phyloP scores from a whole-genome alignment of 2,888 invertebrate species.

The Dorcus parallelipipedus region DNA sequence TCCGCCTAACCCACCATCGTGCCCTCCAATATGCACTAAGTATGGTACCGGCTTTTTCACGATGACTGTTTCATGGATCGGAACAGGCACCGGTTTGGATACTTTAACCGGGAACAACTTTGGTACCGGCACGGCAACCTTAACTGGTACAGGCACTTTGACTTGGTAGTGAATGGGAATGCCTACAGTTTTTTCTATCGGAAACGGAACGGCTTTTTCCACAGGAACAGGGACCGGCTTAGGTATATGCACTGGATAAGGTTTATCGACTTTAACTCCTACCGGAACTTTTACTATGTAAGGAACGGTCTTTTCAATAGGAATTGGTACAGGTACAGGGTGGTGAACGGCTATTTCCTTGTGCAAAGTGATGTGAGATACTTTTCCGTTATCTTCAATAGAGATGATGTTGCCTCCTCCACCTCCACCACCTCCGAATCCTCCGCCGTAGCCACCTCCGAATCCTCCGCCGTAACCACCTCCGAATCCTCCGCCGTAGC shows the following conservation, averaged over 20 bases:
- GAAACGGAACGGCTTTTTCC: constrained; percentile 14
- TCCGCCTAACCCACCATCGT: constrained; percentile 2
- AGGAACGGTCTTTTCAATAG: constrained; percentile 12
- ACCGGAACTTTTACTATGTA: constrained; percentile 13
- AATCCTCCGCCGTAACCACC: not conserved
- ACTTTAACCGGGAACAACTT: constrained; percentile 16
- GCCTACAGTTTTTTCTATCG: constrained; percentile 11
- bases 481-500: constrained; percentile 4
- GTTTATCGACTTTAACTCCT: constrained; percentile 11
- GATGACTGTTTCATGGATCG: constrained; percentile 10
- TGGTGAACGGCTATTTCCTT: constrained; percentile 13
- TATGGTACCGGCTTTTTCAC: constrained; percentile 12
- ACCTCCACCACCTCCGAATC: constrained; percentile 6
- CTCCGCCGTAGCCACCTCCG: constrained; percentile 3
- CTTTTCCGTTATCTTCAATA: constrained; percentile 13
- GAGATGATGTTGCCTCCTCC: constrained; percentile 13
- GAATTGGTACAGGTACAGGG: constrained; percentile 10
- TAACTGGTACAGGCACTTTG: constrained; percentile 13
- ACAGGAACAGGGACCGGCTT: constrained; percentile 10
- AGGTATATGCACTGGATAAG: constrained; percentile 10
- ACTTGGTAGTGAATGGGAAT: constrained; percentile 8
- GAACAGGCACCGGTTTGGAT: constrained; percentile 14
- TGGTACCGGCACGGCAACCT: constrained; percentile 12
- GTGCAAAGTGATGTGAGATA: constrained; percentile 14
- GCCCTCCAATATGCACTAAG: constrained; percentile 7